Base-by-base conservation (phyloP, 2,888 invertebrate genomes). In the Caenorhabditis uteleia region DNA sequence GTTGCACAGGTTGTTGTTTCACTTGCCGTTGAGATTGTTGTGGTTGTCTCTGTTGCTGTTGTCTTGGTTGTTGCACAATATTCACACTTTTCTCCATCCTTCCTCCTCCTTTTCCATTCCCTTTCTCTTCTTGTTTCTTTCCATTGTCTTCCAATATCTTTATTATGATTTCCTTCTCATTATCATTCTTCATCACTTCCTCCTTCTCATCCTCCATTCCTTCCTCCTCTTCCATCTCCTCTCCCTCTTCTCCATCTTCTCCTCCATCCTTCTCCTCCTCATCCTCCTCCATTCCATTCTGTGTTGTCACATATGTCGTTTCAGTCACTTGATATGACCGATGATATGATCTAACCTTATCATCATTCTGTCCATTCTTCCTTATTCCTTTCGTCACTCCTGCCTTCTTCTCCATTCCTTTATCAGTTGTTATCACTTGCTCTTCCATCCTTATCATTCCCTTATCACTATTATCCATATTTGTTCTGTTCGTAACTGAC, bases 261-360 rank as follows among this genome's bases (percentile, higher is more conserved):
- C 33, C 12, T 26, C 33, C 27, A 14, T 27, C 45, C 16, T 21
- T n/a, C 5, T 29, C 20, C 31, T 44, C 45, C 14, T 26, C 14
- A 10, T 4, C 23, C 46, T 46, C 23, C 25, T 29, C 39, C 48
- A 49, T 25, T 3, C 21, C 1, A 36, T 27, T 8, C 14, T 27
- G 2, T 51, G 21, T 47, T 3, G 51, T 59, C 14, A 47, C 47
- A 21, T 42, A 59, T 8, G 54, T 54, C n/a, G 54, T 60, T 25
- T 60, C 53, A 3, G 60, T 60, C 27, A 60, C 44, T 20, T 54
- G 54, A 54, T 60, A 60, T 7, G 54, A 54, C 8, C 54, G 25
- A 34, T 60, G 60, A 45, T 54, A 54, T 20, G n/a, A n/a, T n/a
- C n/a, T n/a, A n/a, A n/a, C n/a, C n/a, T n/a, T n/a, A n/a, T n/a